phyloP scores from a whole-genome alignment of 2,797 vertebrate genomes.

The Eulemur coronatus region DNA sequence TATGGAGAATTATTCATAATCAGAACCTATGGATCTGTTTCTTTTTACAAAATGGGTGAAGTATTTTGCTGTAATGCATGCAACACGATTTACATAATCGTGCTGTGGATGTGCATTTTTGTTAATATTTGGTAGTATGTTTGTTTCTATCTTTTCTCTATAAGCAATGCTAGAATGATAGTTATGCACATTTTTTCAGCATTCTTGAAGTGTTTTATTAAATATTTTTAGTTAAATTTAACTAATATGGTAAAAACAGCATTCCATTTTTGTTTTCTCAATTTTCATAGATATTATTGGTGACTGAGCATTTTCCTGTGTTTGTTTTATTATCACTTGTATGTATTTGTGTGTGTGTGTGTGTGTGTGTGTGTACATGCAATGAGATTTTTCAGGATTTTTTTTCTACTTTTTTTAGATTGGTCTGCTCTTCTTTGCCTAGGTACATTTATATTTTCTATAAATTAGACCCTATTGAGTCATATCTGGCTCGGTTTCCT shows the following conservation, averaged over 20 bases:
- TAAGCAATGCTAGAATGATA: not conserved
- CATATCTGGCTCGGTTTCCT: not conserved
- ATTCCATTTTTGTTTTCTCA: not conserved
- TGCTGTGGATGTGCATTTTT: not conserved
- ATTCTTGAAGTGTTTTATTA: not conserved
- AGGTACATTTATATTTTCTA: not conserved
- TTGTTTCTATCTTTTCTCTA: not conserved
- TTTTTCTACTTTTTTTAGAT: not conserved
- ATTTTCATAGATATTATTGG: not conserved
- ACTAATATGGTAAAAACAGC: not conserved
- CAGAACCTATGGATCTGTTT: not conserved
- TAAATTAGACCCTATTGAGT: not conserved
- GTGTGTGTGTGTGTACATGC: not conserved
- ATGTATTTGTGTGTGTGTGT: not conserved
- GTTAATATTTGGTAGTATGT: not conserved
- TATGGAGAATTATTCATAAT: not conserved
- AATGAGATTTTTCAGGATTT: not conserved
- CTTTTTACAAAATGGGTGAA: not conserved
- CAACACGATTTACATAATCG: not conserved
- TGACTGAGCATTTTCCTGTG: not conserved
- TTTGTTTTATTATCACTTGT: not conserved
- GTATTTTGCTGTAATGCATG: not conserved
- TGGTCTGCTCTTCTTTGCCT: not conserved
- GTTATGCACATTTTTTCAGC: not conserved
- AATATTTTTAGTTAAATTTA: not conserved